Percentiles rank a stretch among this genome's conserved stretches.
phyloP scores from a whole-genome alignment of 64 coral and sea anemone genomes.

The Anthopleura sola region DNA sequence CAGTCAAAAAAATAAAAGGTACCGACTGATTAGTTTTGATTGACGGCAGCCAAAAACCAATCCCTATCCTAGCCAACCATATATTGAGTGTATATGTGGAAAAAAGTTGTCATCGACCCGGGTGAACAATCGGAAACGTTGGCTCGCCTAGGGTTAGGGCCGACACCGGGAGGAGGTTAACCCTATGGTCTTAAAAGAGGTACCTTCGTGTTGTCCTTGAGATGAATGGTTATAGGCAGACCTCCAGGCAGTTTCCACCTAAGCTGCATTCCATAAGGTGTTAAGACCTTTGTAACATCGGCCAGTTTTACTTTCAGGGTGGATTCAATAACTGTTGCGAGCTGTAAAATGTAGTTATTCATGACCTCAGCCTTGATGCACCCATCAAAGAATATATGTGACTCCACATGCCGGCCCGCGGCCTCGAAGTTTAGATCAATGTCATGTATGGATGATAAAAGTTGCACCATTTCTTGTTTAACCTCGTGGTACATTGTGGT shows the following conservation, averaged over 20 bases:
- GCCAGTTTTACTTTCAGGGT: constrained; percentile 39
- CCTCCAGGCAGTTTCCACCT: constrained; percentile 66
- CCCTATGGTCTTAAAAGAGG: too few relatives aligned
- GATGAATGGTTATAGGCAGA: constrained; percentile 67
- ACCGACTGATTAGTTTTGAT: constrained; percentile 54
- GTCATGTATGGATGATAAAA: constrained; percentile 62
- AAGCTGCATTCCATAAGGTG: constrained; percentile 89
- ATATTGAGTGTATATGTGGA: too few relatives aligned
- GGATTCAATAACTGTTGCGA: constrained; percentile 58
- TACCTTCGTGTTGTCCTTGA: constrained; percentile 93
- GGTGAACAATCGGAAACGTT: too few relatives aligned
- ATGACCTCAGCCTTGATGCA: constrained; percentile 61
- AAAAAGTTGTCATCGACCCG: too few relatives aligned
- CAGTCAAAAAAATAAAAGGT: too few relatives aligned
- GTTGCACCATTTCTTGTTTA: constrained; percentile 84
- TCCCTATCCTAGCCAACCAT: too few relatives aligned
- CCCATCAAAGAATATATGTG: constrained; percentile 87
- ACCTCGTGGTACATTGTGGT: constrained; percentile 94
- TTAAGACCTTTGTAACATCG: constrained; percentile 15
- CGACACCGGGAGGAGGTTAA: too few relatives aligned
- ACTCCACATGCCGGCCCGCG: constrained; percentile 64
- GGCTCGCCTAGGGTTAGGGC: too few relatives aligned
- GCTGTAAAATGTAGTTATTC: constrained; percentile 54
- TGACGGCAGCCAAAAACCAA: too few relatives aligned
- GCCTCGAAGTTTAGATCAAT: constrained; percentile 37